These are phyloP conservation scores for Panorpa germanica DNA, from an alignment of 2,888 invertebrate species.

Conservation along the genomic window DNA sequence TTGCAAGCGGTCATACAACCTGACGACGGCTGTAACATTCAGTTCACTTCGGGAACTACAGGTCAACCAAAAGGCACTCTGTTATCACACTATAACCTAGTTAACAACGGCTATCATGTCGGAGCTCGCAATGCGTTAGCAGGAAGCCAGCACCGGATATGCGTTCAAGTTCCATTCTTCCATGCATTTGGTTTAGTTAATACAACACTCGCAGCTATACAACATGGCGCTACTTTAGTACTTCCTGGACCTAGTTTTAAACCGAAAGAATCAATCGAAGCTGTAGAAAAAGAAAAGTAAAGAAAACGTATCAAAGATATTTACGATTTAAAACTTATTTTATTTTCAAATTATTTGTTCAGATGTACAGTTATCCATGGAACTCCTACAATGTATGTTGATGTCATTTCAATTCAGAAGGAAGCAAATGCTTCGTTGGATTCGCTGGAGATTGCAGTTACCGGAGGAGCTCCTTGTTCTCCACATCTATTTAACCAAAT, in stretches of 20 bases:
- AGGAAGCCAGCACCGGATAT: constrained; percentile 25
- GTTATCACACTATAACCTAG: constrained; percentile 47
- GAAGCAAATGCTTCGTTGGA: constrained; percentile 26
- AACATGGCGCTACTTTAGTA: constrained; percentile 39
- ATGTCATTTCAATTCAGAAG: constrained; percentile 37
- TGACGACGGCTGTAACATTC: constrained; percentile 52
- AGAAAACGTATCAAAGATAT: constrained; percentile 11
- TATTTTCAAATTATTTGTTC: constrained; percentile 10
- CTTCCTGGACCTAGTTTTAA: constrained; percentile 38
- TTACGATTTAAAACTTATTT: not conserved
- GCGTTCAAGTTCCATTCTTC: constrained; percentile 56
- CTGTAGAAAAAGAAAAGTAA: constrained; percentile 45
- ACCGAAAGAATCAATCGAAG: constrained; percentile 37
- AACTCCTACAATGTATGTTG: constrained; percentile 76
- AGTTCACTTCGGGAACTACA: constrained; percentile 75
- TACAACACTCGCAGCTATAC: constrained; percentile 34
- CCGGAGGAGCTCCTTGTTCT: constrained; percentile 57
- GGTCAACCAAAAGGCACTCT: constrained; percentile 55
- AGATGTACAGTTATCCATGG: constrained; percentile 54
- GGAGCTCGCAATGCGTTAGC: constrained; percentile 29
- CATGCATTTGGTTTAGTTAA: constrained; percentile 62
- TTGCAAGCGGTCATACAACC: constrained; percentile 36
- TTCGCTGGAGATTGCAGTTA: constrained; percentile 33
- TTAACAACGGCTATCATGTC: constrained; percentile 55
- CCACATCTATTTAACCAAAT: constrained; percentile 34